These are phyloP conservation scores for Grallaria varia DNA, from an alignment of 2,113 vertebrate species.

Conservation along the genomic window DNA sequence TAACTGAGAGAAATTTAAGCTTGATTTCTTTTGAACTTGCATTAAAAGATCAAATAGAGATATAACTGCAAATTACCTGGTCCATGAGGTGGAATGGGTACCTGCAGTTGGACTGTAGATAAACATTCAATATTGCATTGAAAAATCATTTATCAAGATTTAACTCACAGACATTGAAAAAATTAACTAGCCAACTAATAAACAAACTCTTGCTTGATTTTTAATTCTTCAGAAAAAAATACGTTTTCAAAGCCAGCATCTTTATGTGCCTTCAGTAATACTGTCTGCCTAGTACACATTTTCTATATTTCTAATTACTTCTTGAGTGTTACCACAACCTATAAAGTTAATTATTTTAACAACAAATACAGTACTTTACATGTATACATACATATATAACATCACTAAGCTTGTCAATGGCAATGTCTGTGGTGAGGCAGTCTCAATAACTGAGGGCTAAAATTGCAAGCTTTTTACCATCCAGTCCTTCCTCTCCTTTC, in stretches of 20 bases:
- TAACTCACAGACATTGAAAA: background rate
- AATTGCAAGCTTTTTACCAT: background rate
- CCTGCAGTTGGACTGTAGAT: background rate
- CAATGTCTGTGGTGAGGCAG: background rate
- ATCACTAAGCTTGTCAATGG: background rate
- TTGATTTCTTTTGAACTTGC: background rate
- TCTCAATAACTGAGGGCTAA: background rate
- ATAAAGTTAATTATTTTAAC: background rate
- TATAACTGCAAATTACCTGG: background rate
- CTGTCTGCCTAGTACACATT: background rate
- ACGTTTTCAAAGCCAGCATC: background rate
- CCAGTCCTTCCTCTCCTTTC: background rate
- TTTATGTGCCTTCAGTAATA: background rate
- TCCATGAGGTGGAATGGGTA: background rate
- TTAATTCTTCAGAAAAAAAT: background rate
- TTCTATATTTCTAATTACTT: background rate
- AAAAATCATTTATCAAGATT: background rate
- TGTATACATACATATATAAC: background rate
- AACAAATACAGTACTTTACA: background rate
- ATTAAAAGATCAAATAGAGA: background rate
- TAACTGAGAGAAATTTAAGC: background rate
- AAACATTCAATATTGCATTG: background rate
- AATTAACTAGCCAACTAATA: background rate
- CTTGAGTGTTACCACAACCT: background rate
- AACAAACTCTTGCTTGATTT: background rate